Percentiles rank a stretch among this genome's conserved stretches.
phyloP scores from a whole-genome alignment of 2,797 vertebrate genomes.

The Sternotherus odoratus region DNA sequence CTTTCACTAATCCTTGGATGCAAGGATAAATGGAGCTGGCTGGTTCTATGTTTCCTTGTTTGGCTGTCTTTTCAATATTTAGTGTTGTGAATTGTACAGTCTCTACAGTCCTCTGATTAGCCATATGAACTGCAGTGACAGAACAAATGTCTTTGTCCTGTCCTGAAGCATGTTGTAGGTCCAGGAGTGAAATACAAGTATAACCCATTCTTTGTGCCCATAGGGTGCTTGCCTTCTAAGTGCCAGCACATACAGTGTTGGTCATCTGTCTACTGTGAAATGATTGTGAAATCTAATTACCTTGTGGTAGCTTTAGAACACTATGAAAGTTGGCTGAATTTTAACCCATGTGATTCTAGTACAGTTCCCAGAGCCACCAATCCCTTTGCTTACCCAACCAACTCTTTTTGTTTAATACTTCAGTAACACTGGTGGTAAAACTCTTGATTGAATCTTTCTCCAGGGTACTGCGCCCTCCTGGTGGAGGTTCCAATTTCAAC shows the following conservation, averaged over 20 bases:
- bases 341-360: background rate
- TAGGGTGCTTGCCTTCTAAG: background rate
- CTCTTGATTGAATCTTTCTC: background rate
- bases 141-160: background rate
- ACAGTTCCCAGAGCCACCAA: background rate
- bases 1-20: background rate
- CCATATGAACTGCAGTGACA: background rate
- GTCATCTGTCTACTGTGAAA: background rate
- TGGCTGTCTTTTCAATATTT: background rate
- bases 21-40: background rate
- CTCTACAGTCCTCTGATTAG: background rate
- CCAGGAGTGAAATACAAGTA: background rate
- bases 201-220: background rate
- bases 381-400: background rate
- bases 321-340: background rate
- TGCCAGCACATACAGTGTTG: background rate
- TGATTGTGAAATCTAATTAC: background rate
- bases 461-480: conserved; percentile 94
- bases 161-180: background rate
- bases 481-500: conserved; percentile 94
- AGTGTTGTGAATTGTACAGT: background rate
- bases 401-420: background rate
- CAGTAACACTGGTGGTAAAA: background rate
- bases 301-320: background rate
- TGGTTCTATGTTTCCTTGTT: background rate